These are phyloP conservation scores for Dolichomitus sp. DNA, from an alignment of 2,888 invertebrate genomes.

Conservation along the genomic window DNA sequence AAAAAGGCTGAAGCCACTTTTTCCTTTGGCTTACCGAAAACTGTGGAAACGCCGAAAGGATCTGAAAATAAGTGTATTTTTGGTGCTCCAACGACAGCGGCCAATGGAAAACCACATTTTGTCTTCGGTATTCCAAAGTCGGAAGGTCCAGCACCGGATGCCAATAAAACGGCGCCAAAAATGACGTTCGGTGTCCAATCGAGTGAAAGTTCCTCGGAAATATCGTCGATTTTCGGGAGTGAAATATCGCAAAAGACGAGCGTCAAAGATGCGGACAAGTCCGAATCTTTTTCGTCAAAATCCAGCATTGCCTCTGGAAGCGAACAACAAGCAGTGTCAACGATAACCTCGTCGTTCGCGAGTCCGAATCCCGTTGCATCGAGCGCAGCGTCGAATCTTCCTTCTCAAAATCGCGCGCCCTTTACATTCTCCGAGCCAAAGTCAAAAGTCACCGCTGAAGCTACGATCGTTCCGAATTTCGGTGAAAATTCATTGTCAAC, in stretches of 20 bases:
- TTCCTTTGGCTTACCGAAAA: constrained; percentile 51
- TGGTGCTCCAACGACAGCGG: background rate
- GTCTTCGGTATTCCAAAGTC: constrained; percentile 73
- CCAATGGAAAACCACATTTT: constrained; percentile 61
- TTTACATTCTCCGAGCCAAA: constrained; percentile 72
- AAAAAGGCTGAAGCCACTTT: constrained; percentile 62
- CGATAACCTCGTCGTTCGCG: constrained; percentile 17
- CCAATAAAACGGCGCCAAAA: constrained; percentile 19
- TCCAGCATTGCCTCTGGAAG: background rate
- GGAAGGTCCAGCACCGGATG: constrained; percentile 33
- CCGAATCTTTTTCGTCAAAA: background rate
- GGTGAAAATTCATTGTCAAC: constrained; percentile 42
- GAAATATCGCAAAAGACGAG: constrained; percentile 4
- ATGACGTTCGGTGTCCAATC: constrained; percentile 14
- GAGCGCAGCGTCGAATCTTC: constrained; percentile 14
- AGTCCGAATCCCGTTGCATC: background rate
- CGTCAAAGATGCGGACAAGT: constrained; percentile 3
- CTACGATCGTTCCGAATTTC: constrained; percentile 33
- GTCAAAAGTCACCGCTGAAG: constrained; percentile 34
- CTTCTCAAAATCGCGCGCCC: constrained; percentile 51
- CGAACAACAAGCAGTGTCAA: constrained; percentile 15
- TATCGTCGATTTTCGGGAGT: constrained; percentile 28
- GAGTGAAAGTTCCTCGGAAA: constrained; percentile 3
- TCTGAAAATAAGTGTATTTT: constrained; percentile 34
- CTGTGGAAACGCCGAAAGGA: constrained; percentile 37